These are phyloP conservation scores for Arbacia lixula DNA, from an alignment of 53 echinoderm and acorn worm genomes.

Conservation along the genomic window DNA sequence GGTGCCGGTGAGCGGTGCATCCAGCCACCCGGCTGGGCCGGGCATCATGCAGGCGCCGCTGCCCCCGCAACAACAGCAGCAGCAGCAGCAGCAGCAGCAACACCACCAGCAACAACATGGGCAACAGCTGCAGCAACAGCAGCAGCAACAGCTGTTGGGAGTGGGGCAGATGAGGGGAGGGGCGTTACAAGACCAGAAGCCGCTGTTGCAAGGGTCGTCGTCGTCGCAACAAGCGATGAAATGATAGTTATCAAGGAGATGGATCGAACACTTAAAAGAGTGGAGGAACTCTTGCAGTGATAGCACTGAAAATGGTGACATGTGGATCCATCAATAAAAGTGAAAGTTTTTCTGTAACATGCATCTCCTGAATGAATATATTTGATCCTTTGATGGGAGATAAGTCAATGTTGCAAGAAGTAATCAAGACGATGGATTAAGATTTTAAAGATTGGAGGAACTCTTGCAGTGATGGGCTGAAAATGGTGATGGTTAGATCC, in stretches of 20 bases:
- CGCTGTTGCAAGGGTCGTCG: constrained; percentile 4
- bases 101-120: not conserved
- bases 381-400: too few relatives aligned
- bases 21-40: not conserved
- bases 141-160: constrained; percentile 23
- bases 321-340: too few relatives aligned
- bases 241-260: too few relatives aligned
- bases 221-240: constrained; percentile 21
- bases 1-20: not conserved
- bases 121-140: constrained; percentile 7
- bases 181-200: constrained; percentile 18
- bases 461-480: too few relatives aligned
- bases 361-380: too few relatives aligned
- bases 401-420: too few relatives aligned
- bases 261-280: too few relatives aligned
- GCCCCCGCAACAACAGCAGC: constrained; percentile 24
- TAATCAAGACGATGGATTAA: too few relatives aligned
- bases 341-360: too few relatives aligned
- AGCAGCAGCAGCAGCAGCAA: constrained; percentile 18
- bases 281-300: not conserved
- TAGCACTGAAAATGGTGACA: not conserved
- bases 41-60: constrained; percentile 50
- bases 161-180: constrained; percentile 16
- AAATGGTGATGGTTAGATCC: too few relatives aligned
- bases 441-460: too few relatives aligned